phyloP scores from a whole-genome alignment of 64 coral and sea anemone species.

The Stichodactyla helianthus region DNA sequence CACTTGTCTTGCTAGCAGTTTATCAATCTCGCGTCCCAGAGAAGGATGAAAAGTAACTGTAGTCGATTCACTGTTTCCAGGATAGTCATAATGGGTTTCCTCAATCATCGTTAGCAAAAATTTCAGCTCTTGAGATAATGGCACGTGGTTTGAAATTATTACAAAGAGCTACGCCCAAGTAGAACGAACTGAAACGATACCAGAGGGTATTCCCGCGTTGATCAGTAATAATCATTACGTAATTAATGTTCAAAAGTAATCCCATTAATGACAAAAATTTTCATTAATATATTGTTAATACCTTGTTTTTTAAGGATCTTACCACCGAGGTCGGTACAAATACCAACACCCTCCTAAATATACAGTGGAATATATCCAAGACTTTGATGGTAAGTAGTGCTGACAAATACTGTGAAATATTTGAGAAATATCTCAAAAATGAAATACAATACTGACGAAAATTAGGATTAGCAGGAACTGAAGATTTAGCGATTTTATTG shows the following conservation, averaged over 20 bases:
- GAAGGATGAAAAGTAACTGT: too few species aligned
- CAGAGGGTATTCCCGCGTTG: neutral
- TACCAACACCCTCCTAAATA: slow-evolving; percentile 24
- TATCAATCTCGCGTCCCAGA: too few species aligned
- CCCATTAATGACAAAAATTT: neutral
- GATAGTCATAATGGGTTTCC: too few species aligned
- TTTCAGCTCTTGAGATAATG: neutral
- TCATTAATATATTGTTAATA: neutral
- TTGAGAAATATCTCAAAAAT: too few species aligned
- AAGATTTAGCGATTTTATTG: too few species aligned
- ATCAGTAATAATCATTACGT: neutral
- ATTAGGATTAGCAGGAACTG: too few species aligned
- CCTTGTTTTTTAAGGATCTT: slow-evolving; percentile 1
- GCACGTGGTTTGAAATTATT: neutral
- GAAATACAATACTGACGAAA: too few species aligned
- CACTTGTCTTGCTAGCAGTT: too few species aligned
- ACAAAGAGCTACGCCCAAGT: neutral
- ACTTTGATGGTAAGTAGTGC: neutral
- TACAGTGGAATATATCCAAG: slow-evolving; percentile 24
- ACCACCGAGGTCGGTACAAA: neutral
- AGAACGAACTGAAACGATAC: neutral
- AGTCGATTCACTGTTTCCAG: too few species aligned
- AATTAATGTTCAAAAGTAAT: neutral
- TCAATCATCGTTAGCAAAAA: neutral
- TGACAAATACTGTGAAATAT: neutral